Evolutionary conservation across 2,797 vertebrate species (phyloP).

Genomic region (Scolopax rusticola): DNA sequence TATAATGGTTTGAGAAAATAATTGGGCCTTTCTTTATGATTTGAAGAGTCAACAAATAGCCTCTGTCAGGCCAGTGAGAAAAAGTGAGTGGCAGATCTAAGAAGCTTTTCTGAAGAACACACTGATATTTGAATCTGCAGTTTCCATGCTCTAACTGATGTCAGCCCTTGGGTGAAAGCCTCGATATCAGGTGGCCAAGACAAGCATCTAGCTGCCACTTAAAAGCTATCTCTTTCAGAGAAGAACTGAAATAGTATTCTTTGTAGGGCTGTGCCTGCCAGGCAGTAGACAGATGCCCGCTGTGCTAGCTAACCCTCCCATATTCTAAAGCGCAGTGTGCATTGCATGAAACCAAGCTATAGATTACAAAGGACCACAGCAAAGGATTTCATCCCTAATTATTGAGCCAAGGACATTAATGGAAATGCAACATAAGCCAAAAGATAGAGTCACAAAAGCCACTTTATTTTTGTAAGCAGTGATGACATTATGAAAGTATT

Average conservation of each 20-base stretch:
- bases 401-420: neutral
- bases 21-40: conserved; percentile 25
- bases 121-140: conserved; percentile 57
- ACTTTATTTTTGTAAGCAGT: neutral
- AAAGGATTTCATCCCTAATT: neutral
- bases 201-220: conserved; percentile 66
- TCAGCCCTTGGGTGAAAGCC: conserved; percentile 48
- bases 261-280: conserved; percentile 34
- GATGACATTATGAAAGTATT: neutral
- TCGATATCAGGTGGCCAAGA: conserved; percentile 70
- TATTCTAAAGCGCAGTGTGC: neutral
- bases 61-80: conserved; percentile 31
- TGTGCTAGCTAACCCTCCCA: conserved; percentile 18
- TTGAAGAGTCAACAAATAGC: conserved; percentile 27
- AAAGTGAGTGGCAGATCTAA: conserved; percentile 61
- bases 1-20: conserved; percentile 44
- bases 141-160: conserved; percentile 55
- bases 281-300: conserved; percentile 51
- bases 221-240: conserved; percentile 65
- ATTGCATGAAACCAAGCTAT: neutral
- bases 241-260: conserved; percentile 63
- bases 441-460: conserved; percentile 15
- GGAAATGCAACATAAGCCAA: neutral
- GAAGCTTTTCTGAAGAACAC: conserved; percentile 9
- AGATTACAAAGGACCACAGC: conserved; percentile 34